Conservation (phyloP, 2,113 vertebrate genomes). For the Corvus hawaiiensis region DNA sequence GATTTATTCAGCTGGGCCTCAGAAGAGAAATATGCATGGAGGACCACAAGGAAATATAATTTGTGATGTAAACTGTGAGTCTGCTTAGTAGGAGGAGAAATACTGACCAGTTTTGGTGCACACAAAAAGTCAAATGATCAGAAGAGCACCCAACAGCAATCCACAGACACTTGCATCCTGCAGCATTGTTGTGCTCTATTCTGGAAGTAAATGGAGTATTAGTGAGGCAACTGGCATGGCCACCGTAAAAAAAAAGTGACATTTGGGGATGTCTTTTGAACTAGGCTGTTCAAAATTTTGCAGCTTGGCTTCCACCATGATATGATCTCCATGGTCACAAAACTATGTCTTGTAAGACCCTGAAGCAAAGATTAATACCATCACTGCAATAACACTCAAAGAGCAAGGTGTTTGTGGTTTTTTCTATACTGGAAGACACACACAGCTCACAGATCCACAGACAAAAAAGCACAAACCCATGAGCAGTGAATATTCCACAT, state of each 20-base stretch:
- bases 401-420: neutral
- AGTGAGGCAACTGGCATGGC: neutral
- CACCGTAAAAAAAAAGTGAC: neutral
- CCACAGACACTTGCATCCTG: neutral
- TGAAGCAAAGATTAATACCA: neutral
- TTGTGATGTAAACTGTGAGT: neutral
- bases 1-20: neutral
- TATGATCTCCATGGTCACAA: neutral
- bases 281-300: neutral
- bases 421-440: neutral
- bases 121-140: neutral
- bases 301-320: neutral
- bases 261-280: neutral
- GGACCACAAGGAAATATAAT: neutral
- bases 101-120: neutral
- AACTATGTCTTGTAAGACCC: neutral
- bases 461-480: neutral
- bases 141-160: neutral
- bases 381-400: neutral
- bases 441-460: neutral
- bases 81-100: neutral
- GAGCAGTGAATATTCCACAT: neutral
- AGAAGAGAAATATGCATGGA: neutral
- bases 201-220: neutral
- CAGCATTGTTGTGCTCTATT: neutral